A percentile compares a stretch with the other conserved stretches of the same genome.
Evolutionary conservation across 2,888 invertebrate genomes (phyloP).

Genomic region (Drepana falcataria): DNA sequence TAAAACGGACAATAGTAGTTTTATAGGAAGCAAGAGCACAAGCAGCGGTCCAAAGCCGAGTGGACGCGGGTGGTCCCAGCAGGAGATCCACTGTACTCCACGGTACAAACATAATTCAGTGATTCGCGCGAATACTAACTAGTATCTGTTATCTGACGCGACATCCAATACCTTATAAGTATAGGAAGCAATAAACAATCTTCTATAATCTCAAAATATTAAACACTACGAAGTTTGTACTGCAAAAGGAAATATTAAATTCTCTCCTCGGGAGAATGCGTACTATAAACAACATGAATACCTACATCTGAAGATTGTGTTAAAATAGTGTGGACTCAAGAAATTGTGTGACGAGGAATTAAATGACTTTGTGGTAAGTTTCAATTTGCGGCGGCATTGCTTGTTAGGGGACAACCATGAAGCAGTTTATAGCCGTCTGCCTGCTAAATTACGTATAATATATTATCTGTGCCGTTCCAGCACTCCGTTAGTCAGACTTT

Average conservation of each 20-base stretch:
- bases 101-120: constrained; percentile 64
- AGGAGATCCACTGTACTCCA: constrained; percentile 53
- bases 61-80: constrained; percentile 71
- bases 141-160: constrained; percentile 52
- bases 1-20: constrained; percentile 10
- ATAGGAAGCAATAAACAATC: constrained; percentile 59
- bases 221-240: constrained; percentile 1
- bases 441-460: constrained; percentile 34
- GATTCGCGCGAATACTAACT: constrained; percentile 68
- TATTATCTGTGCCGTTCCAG: not conserved
- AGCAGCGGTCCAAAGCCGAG: constrained; percentile 27
- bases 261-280: constrained; percentile 28
- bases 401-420: constrained; percentile 51
- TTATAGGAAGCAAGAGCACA: constrained; percentile 20
- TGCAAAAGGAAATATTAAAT: constrained; percentile 30
- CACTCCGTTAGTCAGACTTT: not conserved
- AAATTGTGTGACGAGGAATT: constrained; percentile 56
- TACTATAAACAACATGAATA: not conserved
- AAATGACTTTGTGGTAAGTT: constrained; percentile 58
- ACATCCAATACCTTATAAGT: constrained; percentile 52
- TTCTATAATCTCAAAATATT: constrained; percentile 14
- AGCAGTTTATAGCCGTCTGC: constrained; percentile 39
- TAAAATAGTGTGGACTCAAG: constrained; percentile 15
- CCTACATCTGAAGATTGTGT: not conserved
- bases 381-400: constrained; percentile 58